Base-by-base conservation (phyloP, 2,113 vertebrate genomes). In the Centropristis striata region DNA sequence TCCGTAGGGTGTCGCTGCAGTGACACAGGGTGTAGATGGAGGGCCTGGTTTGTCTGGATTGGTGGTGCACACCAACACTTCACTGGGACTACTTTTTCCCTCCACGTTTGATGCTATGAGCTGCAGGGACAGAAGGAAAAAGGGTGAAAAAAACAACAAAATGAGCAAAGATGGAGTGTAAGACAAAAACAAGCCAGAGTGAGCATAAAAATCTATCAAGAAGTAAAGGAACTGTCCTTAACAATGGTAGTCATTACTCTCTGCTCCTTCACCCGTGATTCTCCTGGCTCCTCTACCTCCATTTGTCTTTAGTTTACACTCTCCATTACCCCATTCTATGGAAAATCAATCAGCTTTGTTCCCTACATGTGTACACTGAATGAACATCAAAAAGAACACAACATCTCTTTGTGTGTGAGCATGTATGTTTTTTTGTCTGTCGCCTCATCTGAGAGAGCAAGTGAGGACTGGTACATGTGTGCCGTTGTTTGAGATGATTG, bases 31-130 rank as follows among this genome's bases (percentile, higher is more conserved):
- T 76, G 95, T 94, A 70, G 96, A 94, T 0, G 98, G 98, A 50
- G 98, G 96, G 32, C 97, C 98, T 0, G 98, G 98, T 90, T 97
- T 96, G 91, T 99, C 98, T 0, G 98, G 97, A 67, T 96, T 98
- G 25, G 98, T 99, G 74, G 97, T 98, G 86, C 98, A 99, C 55
- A 98, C 96, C 90, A 99, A 69, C 74, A 99, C 94, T 90, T 99
- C 97, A 1, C 98, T 99, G 18, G 98, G 97, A 88, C 95, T 97
- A 91, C 98, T 99, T 72, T 93, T 96, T 80, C 97, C 98, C 95
- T 99, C 98, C 92, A 95, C 90, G 8, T 98, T 99, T 44, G 97
- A 98, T 58, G 96, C 97, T 72, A 96, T 97, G 83, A 99, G 96
- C 98, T 99, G 90, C 49, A 84, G 57, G 0, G n/a, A 64, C 12